Evolutionary conservation across 2,797 vertebrate species (phyloP), one percentile per base, ranked within the genome.

Genomic region (Epinephelus malabaricus): DNA sequence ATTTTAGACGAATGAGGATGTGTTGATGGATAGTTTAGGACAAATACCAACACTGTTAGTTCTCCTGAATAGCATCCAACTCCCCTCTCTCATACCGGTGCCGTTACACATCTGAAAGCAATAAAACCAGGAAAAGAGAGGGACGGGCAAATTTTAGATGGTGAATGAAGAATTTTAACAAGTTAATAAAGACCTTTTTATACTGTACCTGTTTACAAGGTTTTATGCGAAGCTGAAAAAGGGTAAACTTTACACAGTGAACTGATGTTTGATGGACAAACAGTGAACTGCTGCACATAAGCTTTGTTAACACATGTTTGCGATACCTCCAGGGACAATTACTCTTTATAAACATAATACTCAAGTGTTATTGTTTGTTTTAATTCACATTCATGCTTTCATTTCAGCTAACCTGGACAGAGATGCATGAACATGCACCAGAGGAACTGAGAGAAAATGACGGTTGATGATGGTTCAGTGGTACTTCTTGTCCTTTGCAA

Each of bases 41-140:
- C 62, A 76, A 87, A 86, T 79, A 82, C 78, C 76, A 73, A 80
- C 79, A 43, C 27, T 64, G 56, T 88, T 82, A 54, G 53, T 79
- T 61, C 81, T 83, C 61, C 74, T 87, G 73, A 82, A 19, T 17
- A 21, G 15, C 27, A 19, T 86, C 89, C 83, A 92, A 17, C 58
- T 65, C 43, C 2, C 73, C 53, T 81, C 60, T 82, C 59, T 73
- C 73, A 23, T 60, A 9, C 69, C 40, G 46, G 62, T 71, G 55
- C 83, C 71, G 60, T 30, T 73, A 34, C 81, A 89, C 91, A 92
- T 89, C 88, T 90, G 85, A 91, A 87, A 88, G 82, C 77, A 86
- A 86, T 90, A 81, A 83, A 83, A 81, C 43, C 46, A 79, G 72
- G 64, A 83, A 71, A 56, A 78, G 63, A 79, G 63, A 79, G 63